phyloP scores from a whole-genome alignment of 1,140 invertebrate species.

The Scylla paramamosain region DNA sequence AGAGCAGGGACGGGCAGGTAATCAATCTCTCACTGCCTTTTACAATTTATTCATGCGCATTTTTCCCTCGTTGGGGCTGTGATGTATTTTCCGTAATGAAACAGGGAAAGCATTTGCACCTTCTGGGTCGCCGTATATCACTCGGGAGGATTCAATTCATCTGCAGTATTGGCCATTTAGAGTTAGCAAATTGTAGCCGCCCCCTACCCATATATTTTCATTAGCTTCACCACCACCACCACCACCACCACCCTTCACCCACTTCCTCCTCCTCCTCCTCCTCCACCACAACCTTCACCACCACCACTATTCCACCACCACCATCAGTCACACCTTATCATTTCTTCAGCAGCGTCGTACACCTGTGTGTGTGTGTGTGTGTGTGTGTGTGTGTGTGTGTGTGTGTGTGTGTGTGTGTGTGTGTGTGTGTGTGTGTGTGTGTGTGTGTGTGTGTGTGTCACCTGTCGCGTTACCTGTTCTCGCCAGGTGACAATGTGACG shows the following conservation, averaged over 20 bases:
- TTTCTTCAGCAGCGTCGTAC: too few species aligned
- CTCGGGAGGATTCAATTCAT: constrained; percentile 37
- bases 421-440: too few species aligned
- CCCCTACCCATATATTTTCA: not conserved
- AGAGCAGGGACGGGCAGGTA: not conserved
- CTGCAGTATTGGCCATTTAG: constrained; percentile 40
- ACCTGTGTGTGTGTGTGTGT: not conserved
- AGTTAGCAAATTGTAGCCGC: constrained; percentile 35
- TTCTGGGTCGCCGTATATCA: constrained; percentile 8
- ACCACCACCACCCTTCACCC: not conserved
- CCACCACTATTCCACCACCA: not conserved
- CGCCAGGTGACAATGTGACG: not conserved
- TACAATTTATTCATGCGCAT: not conserved
- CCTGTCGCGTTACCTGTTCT: not conserved
- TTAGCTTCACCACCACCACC: not conserved
- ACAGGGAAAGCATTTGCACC: not conserved
- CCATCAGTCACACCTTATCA: not conserved
- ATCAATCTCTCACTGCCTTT: not conserved
- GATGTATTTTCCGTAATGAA: constrained; percentile 5
- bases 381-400: too few species aligned
- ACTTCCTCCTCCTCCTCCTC: not conserved
- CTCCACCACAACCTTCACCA: not conserved
- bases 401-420: too few species aligned
- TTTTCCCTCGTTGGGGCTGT: not conserved
- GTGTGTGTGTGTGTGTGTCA: not conserved